Evolutionary conservation across 2,888 invertebrate species (phyloP), one percentile per base, ranked within the genome.

Genomic region (Erynnis tages): DNA sequence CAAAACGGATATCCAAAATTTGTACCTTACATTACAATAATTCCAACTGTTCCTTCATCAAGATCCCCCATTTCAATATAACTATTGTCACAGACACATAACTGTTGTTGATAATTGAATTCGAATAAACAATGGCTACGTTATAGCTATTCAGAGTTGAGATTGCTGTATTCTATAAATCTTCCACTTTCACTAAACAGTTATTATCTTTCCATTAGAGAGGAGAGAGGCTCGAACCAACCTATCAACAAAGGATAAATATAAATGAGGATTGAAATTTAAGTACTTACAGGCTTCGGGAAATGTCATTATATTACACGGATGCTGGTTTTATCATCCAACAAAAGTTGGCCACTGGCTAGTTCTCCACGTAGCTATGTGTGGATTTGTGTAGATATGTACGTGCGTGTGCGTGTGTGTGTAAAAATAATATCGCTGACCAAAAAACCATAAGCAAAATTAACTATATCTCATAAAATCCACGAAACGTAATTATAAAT

Each of bases 171-270:
- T 32, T 32, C 6, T 7, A 32, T 14, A 32, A 14, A 14, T 32
- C 32, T 14, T 13, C 8, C 16, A 62, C 54, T 62, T 62, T 64
- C 63, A 58, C 65, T 69, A 66, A 71, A 72, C 70, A 67, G 69
- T 71, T 79, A 75, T 76, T 76, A 76, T 73, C 66, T 73, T 76
- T 76, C 73, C 75, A 77, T 76, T 76, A 76, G 60, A 59, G 58
- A 54, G 59, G 56, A 34, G 27, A 53, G 56, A 49, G 58, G 48
- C 53, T 55, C 47, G 53, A 53, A 48, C 45, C 49, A 14, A 19
- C 52, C 65, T 62, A 61, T 67, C 62, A 57, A 64, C 64, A 60
- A 61, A 61, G 61, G 59, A 69, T 64, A 67, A 57, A 25, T 52
- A 25, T 52, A 19, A 43, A 50, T 45, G 41, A 19, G 13, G 27